Evolutionary conservation across 1,140 invertebrate species (phyloP).

Genomic region (Diabrotica undecimpunctata): DNA sequence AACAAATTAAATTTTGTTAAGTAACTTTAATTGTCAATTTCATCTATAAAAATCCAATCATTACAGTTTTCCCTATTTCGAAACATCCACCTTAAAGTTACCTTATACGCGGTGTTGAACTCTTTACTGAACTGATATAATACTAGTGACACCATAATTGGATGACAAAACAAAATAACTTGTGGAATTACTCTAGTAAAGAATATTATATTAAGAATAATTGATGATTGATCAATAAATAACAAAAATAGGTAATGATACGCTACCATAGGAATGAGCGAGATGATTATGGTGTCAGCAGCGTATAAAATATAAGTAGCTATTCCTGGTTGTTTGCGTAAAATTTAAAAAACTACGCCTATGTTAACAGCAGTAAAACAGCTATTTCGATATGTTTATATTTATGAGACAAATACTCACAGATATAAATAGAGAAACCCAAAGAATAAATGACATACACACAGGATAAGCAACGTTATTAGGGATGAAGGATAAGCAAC

Average conservation of each 20-base stretch:
- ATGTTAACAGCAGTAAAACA: neutral
- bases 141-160: neutral
- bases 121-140: slow-evolving; percentile 1
- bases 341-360: neutral
- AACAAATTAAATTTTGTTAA: too few relatives aligned
- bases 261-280: neutral
- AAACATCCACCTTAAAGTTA: neutral
- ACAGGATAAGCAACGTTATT: too few relatives aligned
- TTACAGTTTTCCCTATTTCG: neutral
- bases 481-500: too few relatives aligned
- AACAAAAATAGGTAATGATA: neutral
- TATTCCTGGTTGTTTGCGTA: neutral
- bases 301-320: neutral
- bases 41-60: neutral
- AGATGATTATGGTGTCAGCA: neutral
- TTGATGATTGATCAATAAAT: neutral
- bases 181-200: neutral
- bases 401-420: neutral
- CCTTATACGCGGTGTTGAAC: neutral
- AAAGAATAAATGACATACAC: neutral
- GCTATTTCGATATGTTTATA: neutral
- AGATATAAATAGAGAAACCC: neutral
- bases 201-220: neutral
- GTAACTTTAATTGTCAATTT: neutral
- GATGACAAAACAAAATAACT: neutral